phyloP scores from a whole-genome alignment of 2,888 invertebrate genomes.

The Argyra leucocephala region DNA sequence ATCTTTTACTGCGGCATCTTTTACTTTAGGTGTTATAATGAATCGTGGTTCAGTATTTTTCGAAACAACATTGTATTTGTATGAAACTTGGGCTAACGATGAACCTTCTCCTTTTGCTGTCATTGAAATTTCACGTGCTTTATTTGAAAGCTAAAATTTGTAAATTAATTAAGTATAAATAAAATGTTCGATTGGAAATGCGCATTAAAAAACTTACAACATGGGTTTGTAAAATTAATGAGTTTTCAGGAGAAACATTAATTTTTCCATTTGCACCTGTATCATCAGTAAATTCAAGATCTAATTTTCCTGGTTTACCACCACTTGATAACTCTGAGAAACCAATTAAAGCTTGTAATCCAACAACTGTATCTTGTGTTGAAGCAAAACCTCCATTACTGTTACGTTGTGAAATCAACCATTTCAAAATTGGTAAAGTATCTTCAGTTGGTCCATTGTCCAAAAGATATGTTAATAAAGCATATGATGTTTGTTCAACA shows the following conservation, averaged over 20 bases:
- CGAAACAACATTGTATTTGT: conserved; percentile 73
- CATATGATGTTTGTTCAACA: conserved; percentile 83
- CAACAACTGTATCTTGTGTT: conserved; percentile 71
- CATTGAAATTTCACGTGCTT: conserved; percentile 56
- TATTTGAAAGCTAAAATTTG: conserved; percentile 35
- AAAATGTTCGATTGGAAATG: no score
- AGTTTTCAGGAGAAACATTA: conserved; percentile 60
- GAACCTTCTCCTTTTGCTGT: conserved; percentile 73
- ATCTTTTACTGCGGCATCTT: conserved; percentile 64
- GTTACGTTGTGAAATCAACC: conserved; percentile 61
- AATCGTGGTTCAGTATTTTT: conserved; percentile 82
- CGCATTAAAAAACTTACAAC: conserved; percentile 56
- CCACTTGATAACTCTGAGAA: conserved; percentile 52
- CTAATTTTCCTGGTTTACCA: conserved; percentile 27
- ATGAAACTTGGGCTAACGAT: conserved; percentile 66
- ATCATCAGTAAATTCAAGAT: conserved; percentile 30
- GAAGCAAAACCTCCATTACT: conserved; percentile 63
- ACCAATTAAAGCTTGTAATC: conserved; percentile 59
- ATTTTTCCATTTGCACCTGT: conserved; percentile 29
- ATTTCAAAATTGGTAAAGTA: conserved; percentile 52
- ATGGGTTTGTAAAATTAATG: conserved; percentile 72
- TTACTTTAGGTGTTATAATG: conserved; percentile 75
- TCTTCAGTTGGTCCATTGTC: conserved; percentile 33
- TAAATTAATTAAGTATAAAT: background rate
- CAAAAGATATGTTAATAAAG: conserved; percentile 59